These are phyloP conservation scores for Callocephalon fimbriatum DNA, from an alignment of 2,113 vertebrate genomes.

Conservation along the genomic window DNA sequence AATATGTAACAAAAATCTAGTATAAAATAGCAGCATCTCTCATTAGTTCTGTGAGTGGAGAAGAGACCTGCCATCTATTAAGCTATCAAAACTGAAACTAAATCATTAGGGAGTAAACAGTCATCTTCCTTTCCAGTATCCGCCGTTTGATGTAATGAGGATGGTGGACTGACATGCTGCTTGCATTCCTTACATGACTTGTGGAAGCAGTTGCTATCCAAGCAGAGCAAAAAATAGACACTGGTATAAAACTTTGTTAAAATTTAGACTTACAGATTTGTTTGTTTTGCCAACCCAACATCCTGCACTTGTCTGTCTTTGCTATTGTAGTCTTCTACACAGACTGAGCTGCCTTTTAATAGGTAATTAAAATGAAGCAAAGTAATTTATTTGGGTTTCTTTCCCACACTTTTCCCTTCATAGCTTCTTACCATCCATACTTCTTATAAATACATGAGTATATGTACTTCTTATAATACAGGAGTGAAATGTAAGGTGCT, in stretches of 20 bases:
- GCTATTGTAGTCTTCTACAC: neutral
- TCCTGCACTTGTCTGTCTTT: neutral
- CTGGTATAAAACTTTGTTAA: neutral
- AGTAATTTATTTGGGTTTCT: neutral
- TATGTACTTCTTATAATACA: neutral
- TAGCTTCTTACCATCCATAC: neutral
- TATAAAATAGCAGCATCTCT: neutral
- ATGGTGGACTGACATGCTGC: neutral
- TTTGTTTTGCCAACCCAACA: neutral
- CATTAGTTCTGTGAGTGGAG: neutral
- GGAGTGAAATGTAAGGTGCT: neutral
- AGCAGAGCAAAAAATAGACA: neutral
- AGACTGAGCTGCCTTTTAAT: neutral
- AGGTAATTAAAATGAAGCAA: neutral
- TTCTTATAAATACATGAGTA: neutral
- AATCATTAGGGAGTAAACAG: neutral
- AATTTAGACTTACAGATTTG: neutral
- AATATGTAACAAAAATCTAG: neutral
- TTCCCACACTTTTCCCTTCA: neutral
- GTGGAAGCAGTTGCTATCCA: neutral
- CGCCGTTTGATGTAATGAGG: neutral
- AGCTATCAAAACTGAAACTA: neutral
- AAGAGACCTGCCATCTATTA: neutral
- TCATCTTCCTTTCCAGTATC: neutral
- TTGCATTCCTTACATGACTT: neutral